These are phyloP conservation scores for Druceiella hillmani DNA, from an alignment of 2,888 invertebrate species.

Conservation along the genomic window DNA sequence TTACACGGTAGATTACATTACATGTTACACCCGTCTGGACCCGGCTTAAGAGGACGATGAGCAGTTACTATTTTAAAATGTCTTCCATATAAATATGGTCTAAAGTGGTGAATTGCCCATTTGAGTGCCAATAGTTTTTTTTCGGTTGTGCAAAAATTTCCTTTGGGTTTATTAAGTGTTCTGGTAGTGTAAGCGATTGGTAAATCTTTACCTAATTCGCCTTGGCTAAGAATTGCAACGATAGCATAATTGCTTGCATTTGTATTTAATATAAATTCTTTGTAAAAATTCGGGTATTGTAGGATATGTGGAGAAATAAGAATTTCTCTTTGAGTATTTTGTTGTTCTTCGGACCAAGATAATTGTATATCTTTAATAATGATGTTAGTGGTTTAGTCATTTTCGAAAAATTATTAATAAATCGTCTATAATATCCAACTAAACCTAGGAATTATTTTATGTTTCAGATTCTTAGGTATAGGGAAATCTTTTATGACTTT, in stretches of 20 bases:
- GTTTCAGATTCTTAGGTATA: too few relatives aligned
- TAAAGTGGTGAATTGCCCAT: constrained; percentile 26
- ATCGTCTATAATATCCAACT: constrained; percentile 27
- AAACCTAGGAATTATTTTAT: too few relatives aligned
- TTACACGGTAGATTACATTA: too few relatives aligned
- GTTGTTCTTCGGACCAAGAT: not conserved
- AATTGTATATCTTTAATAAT: not conserved
- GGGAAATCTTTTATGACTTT: too few relatives aligned
- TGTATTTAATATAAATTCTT: constrained; percentile 28
- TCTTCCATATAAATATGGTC: constrained; percentile 28
- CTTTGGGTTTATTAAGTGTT: constrained; percentile 26
- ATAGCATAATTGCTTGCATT: constrained; percentile 28
- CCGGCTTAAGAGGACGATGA: constrained; percentile 26
- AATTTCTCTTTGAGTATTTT: not conserved
- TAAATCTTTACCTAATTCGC: constrained; percentile 24
- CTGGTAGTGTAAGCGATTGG: constrained; percentile 29
- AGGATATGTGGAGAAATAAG: constrained; percentile 16
- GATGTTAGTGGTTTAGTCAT: not conserved
- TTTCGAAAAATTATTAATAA: constrained; percentile 20
- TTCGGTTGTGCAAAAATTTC: constrained; percentile 19
- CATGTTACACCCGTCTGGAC: too few relatives aligned
- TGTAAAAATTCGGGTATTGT: constrained; percentile 27
- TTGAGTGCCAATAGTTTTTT: constrained; percentile 28
- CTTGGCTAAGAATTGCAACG: constrained; percentile 27
- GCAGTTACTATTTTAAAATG: constrained; percentile 27